Conservation (phyloP, 2,797 vertebrate species). For the Rhinella marina region DNA sequence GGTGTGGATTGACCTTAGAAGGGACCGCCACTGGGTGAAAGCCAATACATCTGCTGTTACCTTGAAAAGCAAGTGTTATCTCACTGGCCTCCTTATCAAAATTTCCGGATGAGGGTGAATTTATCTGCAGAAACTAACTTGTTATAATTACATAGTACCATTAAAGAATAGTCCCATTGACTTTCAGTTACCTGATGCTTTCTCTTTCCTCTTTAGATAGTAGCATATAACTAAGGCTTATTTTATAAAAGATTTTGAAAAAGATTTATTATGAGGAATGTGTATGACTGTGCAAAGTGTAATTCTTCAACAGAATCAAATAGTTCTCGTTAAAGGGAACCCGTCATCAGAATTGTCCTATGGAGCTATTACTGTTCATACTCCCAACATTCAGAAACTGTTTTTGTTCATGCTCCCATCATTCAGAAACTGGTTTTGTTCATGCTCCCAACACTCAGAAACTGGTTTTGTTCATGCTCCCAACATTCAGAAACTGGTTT, state of each 20-base stretch:
- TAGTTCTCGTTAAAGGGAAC: no score
- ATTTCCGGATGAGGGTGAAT: constrained; percentile 31
- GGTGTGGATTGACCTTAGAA: constrained; percentile 20
- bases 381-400: no score
- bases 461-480: no score
- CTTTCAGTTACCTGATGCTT: constrained; percentile 11
- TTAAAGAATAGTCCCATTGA: constrained; percentile 8
- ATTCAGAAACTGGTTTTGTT: no score
- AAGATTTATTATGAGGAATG: no score
- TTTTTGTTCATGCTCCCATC: no score
- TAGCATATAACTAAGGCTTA: background rate
- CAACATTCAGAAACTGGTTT: no score
- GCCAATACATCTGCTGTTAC: constrained; percentile 31
- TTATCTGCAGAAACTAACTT: constrained; percentile 39
- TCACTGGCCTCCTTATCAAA: constrained; percentile 3
- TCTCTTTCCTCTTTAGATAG: background rate
- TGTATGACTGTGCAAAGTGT: no score
- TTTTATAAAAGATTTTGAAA: background rate
- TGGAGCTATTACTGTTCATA: no score
- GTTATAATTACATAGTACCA: background rate
- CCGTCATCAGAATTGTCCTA: no score
- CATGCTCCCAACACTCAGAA: no score
- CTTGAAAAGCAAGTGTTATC: constrained; percentile 40
- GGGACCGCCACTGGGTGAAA: background rate
- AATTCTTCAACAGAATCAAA: no score